Percentiles rank a stretch among this genome's conserved stretches.
Conservation (phyloP, 2,888 invertebrate species). For the Drosophila mettleri region DNA sequence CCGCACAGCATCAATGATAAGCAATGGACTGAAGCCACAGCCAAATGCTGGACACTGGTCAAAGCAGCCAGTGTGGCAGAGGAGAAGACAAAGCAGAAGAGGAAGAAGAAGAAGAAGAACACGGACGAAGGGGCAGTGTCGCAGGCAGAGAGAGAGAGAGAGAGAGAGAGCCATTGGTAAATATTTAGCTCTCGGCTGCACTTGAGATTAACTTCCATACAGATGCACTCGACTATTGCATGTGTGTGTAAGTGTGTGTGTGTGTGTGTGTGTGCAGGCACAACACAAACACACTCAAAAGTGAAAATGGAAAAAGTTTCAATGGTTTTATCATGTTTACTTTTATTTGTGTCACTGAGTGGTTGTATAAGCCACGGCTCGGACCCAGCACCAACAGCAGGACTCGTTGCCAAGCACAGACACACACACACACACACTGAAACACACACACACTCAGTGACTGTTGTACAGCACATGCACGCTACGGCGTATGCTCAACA, state of each 20-base stretch:
- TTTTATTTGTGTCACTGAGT: slow-evolving; percentile 81
- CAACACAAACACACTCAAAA: slow-evolving; percentile 79
- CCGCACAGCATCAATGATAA: slow-evolving; percentile 54
- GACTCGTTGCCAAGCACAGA: slow-evolving; percentile 11
- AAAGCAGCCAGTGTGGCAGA: slow-evolving; percentile 53
- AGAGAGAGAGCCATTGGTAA: slow-evolving; percentile 71
- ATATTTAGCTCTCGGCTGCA: slow-evolving; percentile 80
- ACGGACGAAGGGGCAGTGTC: not conserved
- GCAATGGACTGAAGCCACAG: slow-evolving; percentile 49
- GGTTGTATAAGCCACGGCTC: slow-evolving; percentile 73
- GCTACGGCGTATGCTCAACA: slow-evolving; percentile 66
- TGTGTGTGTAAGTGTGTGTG: slow-evolving; percentile 7
- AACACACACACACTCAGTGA: slow-evolving; percentile 22
- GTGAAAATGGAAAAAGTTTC: slow-evolving; percentile 81
- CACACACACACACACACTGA: slow-evolving; percentile 21
- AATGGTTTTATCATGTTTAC: slow-evolving; percentile 80
- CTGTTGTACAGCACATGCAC: no score
- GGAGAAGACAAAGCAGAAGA: slow-evolving; percentile 6
- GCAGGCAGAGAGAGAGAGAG: no score
- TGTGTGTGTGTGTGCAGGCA: slow-evolving; percentile 48
- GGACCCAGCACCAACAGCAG: slow-evolving; percentile 34
- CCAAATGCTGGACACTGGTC: slow-evolving; percentile 45
- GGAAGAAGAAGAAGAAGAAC: not conserved
- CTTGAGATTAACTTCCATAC: slow-evolving; percentile 77
- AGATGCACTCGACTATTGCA: slow-evolving; percentile 39